phyloP scores from a whole-genome alignment of 2,888 invertebrate genomes.

The Nemapogon koenigi region DNA sequence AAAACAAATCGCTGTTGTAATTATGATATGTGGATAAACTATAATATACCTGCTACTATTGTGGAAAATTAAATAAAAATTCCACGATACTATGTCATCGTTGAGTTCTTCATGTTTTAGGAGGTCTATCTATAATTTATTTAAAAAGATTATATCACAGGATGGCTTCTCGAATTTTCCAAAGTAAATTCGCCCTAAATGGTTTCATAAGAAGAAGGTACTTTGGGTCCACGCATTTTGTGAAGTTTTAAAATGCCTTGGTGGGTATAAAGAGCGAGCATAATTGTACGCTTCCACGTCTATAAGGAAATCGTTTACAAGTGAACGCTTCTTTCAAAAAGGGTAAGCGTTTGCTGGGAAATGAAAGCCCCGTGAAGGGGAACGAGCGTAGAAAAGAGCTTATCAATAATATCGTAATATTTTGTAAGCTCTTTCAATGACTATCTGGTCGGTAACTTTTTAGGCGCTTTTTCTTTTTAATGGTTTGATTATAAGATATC shows the following conservation, averaged over 20 bases:
- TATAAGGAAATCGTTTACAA: conserved; percentile 12
- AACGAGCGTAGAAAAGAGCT: conserved; percentile 9
- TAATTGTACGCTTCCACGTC: conserved; percentile 9
- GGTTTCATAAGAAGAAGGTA: conserved; percentile 7
- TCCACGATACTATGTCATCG: too few species aligned
- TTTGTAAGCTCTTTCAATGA: neutral
- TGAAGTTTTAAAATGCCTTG: conserved; percentile 9
- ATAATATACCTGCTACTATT: too few species aligned
- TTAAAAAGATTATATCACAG: too few species aligned
- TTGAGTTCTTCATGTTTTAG: too few species aligned
- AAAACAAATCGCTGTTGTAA: too few species aligned
- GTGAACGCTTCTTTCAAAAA: conserved; percentile 11
- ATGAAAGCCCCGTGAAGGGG: conserved; percentile 8
- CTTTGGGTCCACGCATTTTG: conserved; percentile 3
- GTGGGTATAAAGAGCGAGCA: conserved; percentile 7
- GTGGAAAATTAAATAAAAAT: too few species aligned
- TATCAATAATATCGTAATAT: conserved; percentile 10
- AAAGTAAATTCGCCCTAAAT: neutral
- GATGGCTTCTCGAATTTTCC: too few species aligned
- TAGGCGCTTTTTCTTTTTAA: neutral
- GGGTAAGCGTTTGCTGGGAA: conserved; percentile 8
- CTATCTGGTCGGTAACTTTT: too few species aligned
- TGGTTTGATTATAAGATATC: too few species aligned
- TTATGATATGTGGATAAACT: too few species aligned
- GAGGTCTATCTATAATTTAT: too few species aligned